Conservation (phyloP, 2,888 invertebrate species). For the Amblyteles armatorius region DNA sequence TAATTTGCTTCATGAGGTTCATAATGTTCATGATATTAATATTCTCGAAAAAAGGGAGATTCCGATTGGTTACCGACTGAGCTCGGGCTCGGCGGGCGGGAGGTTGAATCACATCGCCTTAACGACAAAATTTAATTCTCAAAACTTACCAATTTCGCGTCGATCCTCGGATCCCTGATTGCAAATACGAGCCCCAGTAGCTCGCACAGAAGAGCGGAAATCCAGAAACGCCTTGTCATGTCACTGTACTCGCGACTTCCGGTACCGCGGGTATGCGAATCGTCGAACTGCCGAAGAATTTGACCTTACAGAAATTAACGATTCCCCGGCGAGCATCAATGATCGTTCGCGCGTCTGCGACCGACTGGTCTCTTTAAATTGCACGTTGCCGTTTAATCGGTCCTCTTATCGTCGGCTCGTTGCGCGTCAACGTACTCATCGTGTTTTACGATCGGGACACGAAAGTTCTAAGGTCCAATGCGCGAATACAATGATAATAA, state of each 20-base stretch:
- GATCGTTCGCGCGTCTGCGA: not conserved
- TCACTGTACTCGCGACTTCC: not conserved
- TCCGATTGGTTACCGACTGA: too few relatives aligned
- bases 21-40: too few relatives aligned
- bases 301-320: not conserved
- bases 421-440: not conserved
- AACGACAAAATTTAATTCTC: not conserved
- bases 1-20: too few relatives aligned
- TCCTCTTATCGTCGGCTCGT: conserved; percentile 12
- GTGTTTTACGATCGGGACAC: conserved; percentile 25
- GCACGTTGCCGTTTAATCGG: conserved; percentile 31
- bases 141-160: conserved; percentile 39
- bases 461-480: conserved; percentile 3
- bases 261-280: not conserved
- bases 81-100: too few relatives aligned
- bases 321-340: not conserved
- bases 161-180: conserved; percentile 15
- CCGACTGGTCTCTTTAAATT: conserved; percentile 1
- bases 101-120: too few relatives aligned
- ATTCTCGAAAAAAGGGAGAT: too few relatives aligned
- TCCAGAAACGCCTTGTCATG: conserved; percentile 12
- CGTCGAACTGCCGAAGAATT: not conserved
- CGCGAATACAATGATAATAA: not conserved
- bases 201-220: conserved; percentile 5
- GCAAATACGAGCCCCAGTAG: not conserved